A percentile compares a stretch with the other conserved stretches of the same genome.
phyloP scores from a whole-genome alignment of 2,113 vertebrate species.

The Pachyramphus minor region DNA sequence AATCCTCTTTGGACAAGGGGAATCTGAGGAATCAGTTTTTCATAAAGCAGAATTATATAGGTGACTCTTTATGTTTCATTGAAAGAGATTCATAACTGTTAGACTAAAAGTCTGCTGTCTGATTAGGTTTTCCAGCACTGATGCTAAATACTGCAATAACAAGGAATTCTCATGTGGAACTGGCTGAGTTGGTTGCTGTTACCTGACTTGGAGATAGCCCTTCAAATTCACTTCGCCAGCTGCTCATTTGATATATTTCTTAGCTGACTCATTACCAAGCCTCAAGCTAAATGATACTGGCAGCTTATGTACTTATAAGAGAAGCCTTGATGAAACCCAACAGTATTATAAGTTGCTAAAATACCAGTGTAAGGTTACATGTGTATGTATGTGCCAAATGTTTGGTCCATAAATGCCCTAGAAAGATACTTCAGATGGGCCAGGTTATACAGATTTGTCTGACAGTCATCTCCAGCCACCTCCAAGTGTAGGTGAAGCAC shows the following conservation, averaged over 20 bases:
- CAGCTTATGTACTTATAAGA: not conserved
- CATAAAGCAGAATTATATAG: not conserved
- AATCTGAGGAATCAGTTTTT: not conserved
- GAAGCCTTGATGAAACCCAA: not conserved
- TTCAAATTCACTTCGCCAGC: not conserved
- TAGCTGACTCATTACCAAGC: not conserved
- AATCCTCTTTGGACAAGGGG: not conserved
- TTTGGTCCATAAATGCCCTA: not conserved
- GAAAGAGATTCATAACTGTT: not conserved
- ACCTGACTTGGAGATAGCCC: not conserved
- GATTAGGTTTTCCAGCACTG: not conserved
- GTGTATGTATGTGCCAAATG: not conserved
- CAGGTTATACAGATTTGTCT: not conserved
- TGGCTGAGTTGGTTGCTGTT: not conserved
- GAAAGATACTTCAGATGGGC: not conserved
- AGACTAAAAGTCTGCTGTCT: not conserved
- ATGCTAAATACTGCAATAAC: not conserved
- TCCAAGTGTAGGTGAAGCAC: not conserved
- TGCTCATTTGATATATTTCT: not conserved
- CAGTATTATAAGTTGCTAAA: not conserved
- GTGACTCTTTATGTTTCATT: not conserved
- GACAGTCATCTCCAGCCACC: not conserved
- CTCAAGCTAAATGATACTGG: not conserved
- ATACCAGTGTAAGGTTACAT: not conserved
- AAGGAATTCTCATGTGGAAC: not conserved